Percentiles rank a stretch among this genome's conserved stretches.
phyloP scores from a whole-genome alignment of 2,888 invertebrate genomes.

The Monopis laevigella region DNA sequence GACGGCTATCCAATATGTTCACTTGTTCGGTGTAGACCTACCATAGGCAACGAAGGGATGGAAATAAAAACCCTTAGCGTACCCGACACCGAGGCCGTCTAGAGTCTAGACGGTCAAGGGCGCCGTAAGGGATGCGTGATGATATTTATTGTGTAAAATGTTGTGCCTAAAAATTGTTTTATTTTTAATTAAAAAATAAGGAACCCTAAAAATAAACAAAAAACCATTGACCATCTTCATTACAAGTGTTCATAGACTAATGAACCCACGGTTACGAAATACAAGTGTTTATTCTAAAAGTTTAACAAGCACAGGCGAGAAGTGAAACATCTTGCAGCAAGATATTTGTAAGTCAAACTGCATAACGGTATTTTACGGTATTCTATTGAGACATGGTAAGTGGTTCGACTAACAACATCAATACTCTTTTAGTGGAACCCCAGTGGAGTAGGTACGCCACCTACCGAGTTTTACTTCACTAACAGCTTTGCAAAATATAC shows the following conservation, averaged over 20 bases:
- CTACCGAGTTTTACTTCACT: conserved; percentile 30
- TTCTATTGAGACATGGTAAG: conserved; percentile 37
- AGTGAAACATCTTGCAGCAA: conserved; percentile 44
- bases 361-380: conserved; percentile 45
- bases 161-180: no score
- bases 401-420: conserved; percentile 52
- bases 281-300: conserved; percentile 11
- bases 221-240: conserved; percentile 9
- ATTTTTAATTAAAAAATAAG: no score
- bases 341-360: conserved; percentile 50
- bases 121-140: no score
- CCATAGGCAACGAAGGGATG: no score
- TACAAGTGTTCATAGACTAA: conserved; percentile 11
- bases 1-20: no score
- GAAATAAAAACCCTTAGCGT: no score
- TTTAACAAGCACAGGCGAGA: conserved; percentile 15
- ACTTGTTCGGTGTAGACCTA: no score
- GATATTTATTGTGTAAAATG: no score
- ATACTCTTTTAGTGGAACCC: conserved; percentile 40
- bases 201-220: conserved; percentile 6
- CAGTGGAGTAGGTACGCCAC: conserved; percentile 42
- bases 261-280: conserved; percentile 12
- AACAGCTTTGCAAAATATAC: conserved; percentile 6
- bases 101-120: no score
- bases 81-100: no score